These are phyloP conservation scores for Tamias sibiricus DNA, from an alignment of 2,113 vertebrate genomes.

Conservation along the genomic window DNA sequence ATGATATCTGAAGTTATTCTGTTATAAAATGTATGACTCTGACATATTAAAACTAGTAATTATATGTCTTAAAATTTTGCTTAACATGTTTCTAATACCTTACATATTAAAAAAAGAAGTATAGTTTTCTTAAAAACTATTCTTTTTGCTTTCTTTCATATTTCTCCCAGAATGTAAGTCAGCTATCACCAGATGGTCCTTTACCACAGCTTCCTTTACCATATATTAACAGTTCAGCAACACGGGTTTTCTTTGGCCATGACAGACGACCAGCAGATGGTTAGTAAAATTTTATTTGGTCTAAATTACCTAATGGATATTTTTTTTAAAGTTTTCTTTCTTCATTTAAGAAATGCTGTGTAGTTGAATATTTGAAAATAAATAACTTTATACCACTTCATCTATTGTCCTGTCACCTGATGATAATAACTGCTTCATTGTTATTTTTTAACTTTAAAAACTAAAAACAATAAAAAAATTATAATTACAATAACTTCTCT, in stretches of 20 bases:
- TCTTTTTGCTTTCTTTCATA: constrained; percentile 30
- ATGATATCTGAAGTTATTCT: background rate
- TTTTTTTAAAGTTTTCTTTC: background rate
- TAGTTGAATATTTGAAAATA: constrained; percentile 32
- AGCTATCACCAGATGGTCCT: constrained; percentile 84
- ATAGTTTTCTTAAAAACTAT: constrained; percentile 14
- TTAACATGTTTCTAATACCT: constrained; percentile 44
- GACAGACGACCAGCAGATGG: constrained; percentile 96
- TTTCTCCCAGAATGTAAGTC: constrained; percentile 89
- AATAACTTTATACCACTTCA: background rate
- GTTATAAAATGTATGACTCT: constrained; percentile 6
- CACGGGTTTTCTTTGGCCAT: constrained; percentile 97
- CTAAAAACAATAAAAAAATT: background rate
- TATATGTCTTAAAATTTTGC: constrained; percentile 49
- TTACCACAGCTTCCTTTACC: constrained; percentile 96
- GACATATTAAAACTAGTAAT: constrained; percentile 32
- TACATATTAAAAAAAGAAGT: constrained; percentile 12
- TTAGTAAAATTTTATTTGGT: constrained; percentile 80
- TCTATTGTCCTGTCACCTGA: background rate
- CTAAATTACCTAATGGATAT: background rate
- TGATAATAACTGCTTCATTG: background rate
- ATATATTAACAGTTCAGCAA: constrained; percentile 93
- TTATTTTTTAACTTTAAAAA: constrained; percentile 40
- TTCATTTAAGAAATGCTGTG: background rate
- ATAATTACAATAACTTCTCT: background rate